Base-by-base conservation (phyloP, 2,113 vertebrate genomes). In the Saimiri boliviensis region DNA sequence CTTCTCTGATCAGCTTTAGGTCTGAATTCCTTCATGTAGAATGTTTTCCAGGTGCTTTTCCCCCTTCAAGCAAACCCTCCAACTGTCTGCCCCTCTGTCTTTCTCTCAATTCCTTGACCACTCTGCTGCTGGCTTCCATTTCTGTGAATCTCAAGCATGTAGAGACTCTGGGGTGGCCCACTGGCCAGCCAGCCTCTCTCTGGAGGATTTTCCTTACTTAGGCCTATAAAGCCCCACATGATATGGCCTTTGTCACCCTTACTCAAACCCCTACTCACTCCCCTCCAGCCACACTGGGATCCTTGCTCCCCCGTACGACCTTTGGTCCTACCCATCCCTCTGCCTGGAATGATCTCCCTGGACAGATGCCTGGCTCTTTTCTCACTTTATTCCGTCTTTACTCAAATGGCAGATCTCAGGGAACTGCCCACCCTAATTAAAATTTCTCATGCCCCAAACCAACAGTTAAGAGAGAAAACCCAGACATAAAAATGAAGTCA, bases 401-500 rank as follows among this genome's bases (percentile, higher is more conserved):
- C 21, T 94, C 71, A 88, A 63, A 85, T 58, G 40, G 52, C 6
- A 80, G 37, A 66, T 23, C 60, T 70, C 54, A 79, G 47, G 20
- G 60, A 60, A 92, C 2, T 40, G 8, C 25, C 32, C 70, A 85
- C 63, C 25, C 30, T 73, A 77, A 45, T 83, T 88, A 70, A 35
- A 89, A 54, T 20, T 21, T 37, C 52, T 3, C 21, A 52, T 13
- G 73, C 19, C 32, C 25, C 63, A 90, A 95, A 66, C 40, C n/a
- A 90, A 37, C 21, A 68, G 74, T 82, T 95, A 81, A 60, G 76
- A 82, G 1, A 80, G 74, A 10, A 91, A 76, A 74, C 37, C 12
- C 8, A 90, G 37, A 86, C 86, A 81, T 70, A 84, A 93, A 94
- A 77, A 52, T 71, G 11, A 80, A 90, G 68, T 77, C 70, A 83